Conservation (phyloP, 2,113 vertebrate species). For the Oryzias celebensis region DNA sequence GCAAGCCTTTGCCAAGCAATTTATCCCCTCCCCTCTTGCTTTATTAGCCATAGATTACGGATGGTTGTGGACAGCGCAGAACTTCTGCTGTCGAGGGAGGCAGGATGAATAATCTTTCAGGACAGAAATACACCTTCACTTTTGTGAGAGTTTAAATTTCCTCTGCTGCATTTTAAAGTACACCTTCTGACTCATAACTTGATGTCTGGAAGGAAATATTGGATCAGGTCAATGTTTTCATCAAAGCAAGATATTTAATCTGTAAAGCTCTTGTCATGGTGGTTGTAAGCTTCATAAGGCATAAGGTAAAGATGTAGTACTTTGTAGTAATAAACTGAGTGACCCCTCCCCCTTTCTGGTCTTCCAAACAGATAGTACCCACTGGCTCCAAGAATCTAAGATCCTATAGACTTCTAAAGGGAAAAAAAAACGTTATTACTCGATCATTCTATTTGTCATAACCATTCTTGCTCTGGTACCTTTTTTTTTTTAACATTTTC, state of each 20-base stretch:
- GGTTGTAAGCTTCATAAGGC: no score
- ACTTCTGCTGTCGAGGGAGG: conserved; percentile 66
- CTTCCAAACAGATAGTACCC: no score
- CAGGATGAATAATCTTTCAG: conserved; percentile 58
- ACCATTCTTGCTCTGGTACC: no score
- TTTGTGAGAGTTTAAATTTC: conserved; percentile 45
- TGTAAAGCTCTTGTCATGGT: background rate
- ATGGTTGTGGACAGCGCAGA: conserved; percentile 46
- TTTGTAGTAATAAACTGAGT: no score
- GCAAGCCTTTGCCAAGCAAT: conserved; percentile 64
- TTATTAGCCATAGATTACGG: conserved; percentile 75
- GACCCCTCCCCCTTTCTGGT: no score
- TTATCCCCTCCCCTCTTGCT: conserved; percentile 54
- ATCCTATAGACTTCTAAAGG: no score
- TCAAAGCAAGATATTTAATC: background rate
- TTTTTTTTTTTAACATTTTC: no score
- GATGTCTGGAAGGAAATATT: background rate
- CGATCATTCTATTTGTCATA: no score
- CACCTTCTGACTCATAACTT: background rate
- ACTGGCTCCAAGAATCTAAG: no score
- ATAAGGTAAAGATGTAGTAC: no score
- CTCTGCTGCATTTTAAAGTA: conserved; percentile 11
- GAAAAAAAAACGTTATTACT: no score
- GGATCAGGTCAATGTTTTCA: background rate
- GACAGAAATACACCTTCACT: conserved; percentile 34